Evolutionary conservation across 2,113 vertebrate species (phyloP).

Genomic region (Poecile atricapillus): DNA sequence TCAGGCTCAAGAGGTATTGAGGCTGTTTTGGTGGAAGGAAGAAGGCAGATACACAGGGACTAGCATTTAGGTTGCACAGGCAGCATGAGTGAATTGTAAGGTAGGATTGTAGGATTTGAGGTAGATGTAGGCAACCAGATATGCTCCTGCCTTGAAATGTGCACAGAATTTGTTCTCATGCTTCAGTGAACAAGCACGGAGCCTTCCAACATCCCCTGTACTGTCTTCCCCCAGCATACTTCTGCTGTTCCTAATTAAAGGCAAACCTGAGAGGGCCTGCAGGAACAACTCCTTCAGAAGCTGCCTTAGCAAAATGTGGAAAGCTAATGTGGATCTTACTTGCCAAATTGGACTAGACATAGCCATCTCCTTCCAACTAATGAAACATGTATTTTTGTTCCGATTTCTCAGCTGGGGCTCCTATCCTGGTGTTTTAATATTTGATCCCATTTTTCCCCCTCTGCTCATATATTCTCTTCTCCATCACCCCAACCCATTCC

Average conservation of each 20-base stretch:
- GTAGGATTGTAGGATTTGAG: neutral
- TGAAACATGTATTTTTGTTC: neutral
- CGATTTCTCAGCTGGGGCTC: neutral
- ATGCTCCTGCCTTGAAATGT: neutral
- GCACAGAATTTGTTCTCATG: neutral
- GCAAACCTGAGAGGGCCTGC: neutral
- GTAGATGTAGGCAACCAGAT: neutral
- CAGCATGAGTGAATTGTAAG: neutral
- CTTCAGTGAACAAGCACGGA: conserved; percentile 1
- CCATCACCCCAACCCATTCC: neutral
- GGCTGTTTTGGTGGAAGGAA: neutral
- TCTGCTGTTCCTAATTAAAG: neutral
- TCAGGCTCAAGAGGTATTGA: neutral
- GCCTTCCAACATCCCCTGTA: neutral
- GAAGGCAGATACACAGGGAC: neutral
- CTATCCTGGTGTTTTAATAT: neutral
- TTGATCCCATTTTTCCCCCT: neutral
- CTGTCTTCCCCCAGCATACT: neutral
- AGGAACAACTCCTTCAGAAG: neutral
- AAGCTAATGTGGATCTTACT: neutral
- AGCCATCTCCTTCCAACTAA: conserved; percentile 9
- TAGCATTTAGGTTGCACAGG: neutral
- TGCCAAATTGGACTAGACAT: neutral
- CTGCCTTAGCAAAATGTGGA: neutral
- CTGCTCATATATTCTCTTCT: neutral